A percentile compares a stretch with the other conserved stretches of the same genome.
Evolutionary conservation across 1,140 invertebrate species (phyloP).

Genomic region (Cotesia glomerata): DNA sequence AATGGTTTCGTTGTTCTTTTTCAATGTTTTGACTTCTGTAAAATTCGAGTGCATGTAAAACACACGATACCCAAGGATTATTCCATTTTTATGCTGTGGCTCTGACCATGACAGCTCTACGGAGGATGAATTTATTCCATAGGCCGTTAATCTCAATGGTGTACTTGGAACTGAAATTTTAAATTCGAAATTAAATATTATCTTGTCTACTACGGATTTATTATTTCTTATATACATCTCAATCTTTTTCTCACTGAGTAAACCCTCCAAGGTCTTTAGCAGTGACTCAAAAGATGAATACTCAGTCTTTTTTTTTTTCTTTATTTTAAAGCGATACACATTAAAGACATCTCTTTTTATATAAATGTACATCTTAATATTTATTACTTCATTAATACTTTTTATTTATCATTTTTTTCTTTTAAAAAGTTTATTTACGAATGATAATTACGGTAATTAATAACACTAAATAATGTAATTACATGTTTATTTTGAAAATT

Average conservation of each 20-base stretch:
- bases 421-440: no score
- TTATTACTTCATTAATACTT: no score
- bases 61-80: slow-evolving; percentile 74
- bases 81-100: slow-evolving; percentile 75
- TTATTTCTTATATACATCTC: neutral
- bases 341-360: neutral
- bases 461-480: no score
- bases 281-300: slow-evolving; percentile 37
- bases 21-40: slow-evolving; percentile 69
- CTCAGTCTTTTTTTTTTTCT: slow-evolving; percentile 26
- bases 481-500: no score
- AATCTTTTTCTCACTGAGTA: slow-evolving; percentile 34
- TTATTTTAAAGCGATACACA: neutral
- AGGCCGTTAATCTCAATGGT: slow-evolving; percentile 79
- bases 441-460: no score
- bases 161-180: slow-evolving; percentile 78
- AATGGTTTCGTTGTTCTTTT: slow-evolving; percentile 61
- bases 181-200: neutral
- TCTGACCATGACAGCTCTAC: slow-evolving; percentile 81
- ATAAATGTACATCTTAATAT: no score
- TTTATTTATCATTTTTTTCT: no score
- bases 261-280: slow-evolving; percentile 6
- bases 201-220: neutral
- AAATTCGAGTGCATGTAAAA: slow-evolving; percentile 74
- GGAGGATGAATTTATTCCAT: slow-evolving; percentile 76